Evolutionary conservation across 2,797 vertebrate species (phyloP).

Genomic region (Nyctalus aviator): DNA sequence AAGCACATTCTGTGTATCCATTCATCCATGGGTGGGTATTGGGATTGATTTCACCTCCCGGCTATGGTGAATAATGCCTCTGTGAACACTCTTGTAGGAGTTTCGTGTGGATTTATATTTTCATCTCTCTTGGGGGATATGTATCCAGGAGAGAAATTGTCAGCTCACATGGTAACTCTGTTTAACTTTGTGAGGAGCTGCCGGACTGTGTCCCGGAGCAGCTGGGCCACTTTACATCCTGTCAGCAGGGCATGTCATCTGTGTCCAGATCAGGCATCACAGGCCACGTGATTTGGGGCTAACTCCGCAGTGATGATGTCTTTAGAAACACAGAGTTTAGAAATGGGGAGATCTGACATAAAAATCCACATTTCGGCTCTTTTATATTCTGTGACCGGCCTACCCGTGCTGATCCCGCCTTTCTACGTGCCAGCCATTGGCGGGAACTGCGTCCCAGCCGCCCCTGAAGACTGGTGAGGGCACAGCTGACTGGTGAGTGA

Average conservation of each 20-base stretch:
- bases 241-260: not conserved
- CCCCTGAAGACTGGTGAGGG: fast-evolving
- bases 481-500: too few species aligned
- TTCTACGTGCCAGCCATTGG: fast-evolving
- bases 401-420: too few species aligned
- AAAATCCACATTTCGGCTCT: not conserved
- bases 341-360: not conserved
- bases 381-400: not conserved
- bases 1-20: not conserved
- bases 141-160: not conserved
- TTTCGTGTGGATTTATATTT: not conserved
- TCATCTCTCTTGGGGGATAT: not conserved
- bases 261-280: not conserved
- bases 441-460: not conserved
- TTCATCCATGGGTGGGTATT: not conserved
- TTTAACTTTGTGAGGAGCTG: not conserved
- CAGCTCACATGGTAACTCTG: not conserved
- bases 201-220: not conserved
- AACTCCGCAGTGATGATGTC: not conserved
- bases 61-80: too few species aligned
- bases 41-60: not conserved
- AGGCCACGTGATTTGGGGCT: not conserved
- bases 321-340: not conserved
- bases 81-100: too few species aligned
- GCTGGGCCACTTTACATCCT: not conserved